These are phyloP conservation scores for Drosophila anomelani DNA, from an alignment of 2,888 invertebrate species.

Conservation along the genomic window DNA sequence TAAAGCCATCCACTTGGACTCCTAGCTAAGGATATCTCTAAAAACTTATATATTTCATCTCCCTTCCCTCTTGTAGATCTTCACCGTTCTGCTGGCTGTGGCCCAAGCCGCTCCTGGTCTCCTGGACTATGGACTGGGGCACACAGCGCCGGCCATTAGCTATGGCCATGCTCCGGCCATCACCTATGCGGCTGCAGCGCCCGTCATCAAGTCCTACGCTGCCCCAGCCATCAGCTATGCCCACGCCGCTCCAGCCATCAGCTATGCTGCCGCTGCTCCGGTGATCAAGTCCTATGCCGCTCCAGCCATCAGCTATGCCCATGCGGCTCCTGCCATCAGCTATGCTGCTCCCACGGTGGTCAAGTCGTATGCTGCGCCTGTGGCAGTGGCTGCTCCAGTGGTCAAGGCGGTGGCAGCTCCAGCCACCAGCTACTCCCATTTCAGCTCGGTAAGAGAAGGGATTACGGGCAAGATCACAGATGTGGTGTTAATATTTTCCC, in stretches of 20 bases:
- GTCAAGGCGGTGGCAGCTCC: slow-evolving; percentile 74
- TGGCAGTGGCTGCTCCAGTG: slow-evolving; percentile 26
- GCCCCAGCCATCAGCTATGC: slow-evolving; percentile 72
- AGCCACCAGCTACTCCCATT: slow-evolving; percentile 87
- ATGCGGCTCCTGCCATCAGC: slow-evolving; percentile 72
- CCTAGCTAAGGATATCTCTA: neutral
- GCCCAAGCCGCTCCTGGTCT: slow-evolving; percentile 78
- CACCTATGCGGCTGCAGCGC: slow-evolving; percentile 60
- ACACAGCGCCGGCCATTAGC: slow-evolving; percentile 63
- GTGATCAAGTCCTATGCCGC: slow-evolving; percentile 67
- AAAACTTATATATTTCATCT: neutral
- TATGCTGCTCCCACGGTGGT: slow-evolving; percentile 70
- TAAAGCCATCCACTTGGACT: neutral
- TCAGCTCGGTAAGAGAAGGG: slow-evolving; percentile 84
- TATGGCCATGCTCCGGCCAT: slow-evolving; percentile 60
- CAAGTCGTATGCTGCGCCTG: slow-evolving; percentile 66
- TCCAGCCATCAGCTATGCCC: slow-evolving; percentile 60
- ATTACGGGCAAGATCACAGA: neutral
- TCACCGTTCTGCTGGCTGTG: slow-evolving; percentile 62
- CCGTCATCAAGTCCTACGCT: slow-evolving; percentile 59
- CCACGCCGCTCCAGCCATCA: slow-evolving; percentile 72
- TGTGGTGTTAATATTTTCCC: neutral
- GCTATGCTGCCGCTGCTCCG: slow-evolving; percentile 61
- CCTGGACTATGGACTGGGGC: slow-evolving; percentile 62
- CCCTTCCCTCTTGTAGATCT: slow-evolving; percentile 62